Percentiles rank a stretch among this genome's conserved stretches.
Evolutionary conservation across 2,888 invertebrate genomes (phyloP).

Genomic region (Deilephila elpenor): DNA sequence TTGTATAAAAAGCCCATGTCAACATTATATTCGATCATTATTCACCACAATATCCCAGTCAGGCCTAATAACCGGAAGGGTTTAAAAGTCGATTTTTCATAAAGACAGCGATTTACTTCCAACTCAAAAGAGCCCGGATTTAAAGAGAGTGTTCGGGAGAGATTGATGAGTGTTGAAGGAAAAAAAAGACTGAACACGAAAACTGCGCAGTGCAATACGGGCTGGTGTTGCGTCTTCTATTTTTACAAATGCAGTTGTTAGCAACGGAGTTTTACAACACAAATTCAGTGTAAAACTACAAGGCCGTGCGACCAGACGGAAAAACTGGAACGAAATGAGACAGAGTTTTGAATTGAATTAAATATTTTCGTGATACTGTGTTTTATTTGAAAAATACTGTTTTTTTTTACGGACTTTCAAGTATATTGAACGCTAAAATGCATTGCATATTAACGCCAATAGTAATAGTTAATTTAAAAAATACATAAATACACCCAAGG

Average conservation of each 20-base stretch:
- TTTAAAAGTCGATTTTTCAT: not conserved
- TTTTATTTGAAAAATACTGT: too few relatives aligned
- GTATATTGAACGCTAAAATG: too few relatives aligned
- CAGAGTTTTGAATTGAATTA: slow-evolving; percentile 2
- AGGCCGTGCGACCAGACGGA: not conserved
- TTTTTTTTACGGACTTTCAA: too few relatives aligned
- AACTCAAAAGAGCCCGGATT: slow-evolving; percentile 7
- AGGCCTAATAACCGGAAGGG: not conserved
- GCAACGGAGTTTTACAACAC: not conserved
- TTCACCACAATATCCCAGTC: too few relatives aligned
- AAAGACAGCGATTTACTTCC: not conserved
- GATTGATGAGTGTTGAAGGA: slow-evolving; percentile 16
- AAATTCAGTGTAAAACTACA: not conserved
- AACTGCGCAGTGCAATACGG: not conserved
- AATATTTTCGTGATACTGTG: not conserved
- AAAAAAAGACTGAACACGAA: slow-evolving; percentile 11
- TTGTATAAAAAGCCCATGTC: too few relatives aligned
- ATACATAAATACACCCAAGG: too few relatives aligned
- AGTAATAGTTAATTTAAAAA: too few relatives aligned
- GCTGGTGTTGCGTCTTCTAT: not conserved
- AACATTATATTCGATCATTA: not conserved
- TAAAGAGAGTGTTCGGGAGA: slow-evolving; percentile 16
- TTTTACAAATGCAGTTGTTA: not conserved
- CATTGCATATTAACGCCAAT: too few relatives aligned
- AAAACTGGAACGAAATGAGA: not conserved